Conservation (phyloP, 2,888 invertebrate genomes). For the Tanaodytes sp. region DNA sequence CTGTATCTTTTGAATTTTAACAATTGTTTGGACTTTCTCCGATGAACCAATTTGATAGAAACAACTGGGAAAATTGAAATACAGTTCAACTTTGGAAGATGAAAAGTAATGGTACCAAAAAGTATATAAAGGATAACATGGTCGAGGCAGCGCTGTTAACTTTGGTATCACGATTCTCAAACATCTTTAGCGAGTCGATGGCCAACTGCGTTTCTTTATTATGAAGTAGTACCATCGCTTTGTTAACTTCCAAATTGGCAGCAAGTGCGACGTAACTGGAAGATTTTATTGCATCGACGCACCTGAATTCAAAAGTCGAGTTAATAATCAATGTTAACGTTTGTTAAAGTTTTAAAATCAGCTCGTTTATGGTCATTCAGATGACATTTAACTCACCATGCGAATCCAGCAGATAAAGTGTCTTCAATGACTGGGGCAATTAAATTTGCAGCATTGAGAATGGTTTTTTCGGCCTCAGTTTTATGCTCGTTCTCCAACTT, state of each 20-base stretch:
- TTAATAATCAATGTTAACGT: no score
- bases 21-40: no score
- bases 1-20: no score
- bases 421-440: constrained; percentile 88
- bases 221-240: constrained; percentile 88
- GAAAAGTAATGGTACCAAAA: constrained; percentile 78
- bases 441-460: constrained; percentile 89
- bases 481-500: constrained; percentile 82
- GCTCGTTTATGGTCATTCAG: no score
- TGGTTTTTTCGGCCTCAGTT: constrained; percentile 85
- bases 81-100: no score
- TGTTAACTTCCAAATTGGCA: constrained; percentile 91
- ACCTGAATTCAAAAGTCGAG: constrained; percentile 80
- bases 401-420: constrained; percentile 77
- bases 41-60: no score
- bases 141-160: constrained; percentile 88
- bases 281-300: constrained; percentile 92
- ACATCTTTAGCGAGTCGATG: constrained; percentile 87
- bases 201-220: constrained; percentile 87
- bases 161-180: constrained; percentile 88
- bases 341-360: no score
- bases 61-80: no score
- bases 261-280: constrained; percentile 89
- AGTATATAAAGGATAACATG: constrained; percentile 89
- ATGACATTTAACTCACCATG: no score